Conservation (phyloP, 2,113 vertebrate genomes). For the Rhinichthys klamathensis region DNA sequence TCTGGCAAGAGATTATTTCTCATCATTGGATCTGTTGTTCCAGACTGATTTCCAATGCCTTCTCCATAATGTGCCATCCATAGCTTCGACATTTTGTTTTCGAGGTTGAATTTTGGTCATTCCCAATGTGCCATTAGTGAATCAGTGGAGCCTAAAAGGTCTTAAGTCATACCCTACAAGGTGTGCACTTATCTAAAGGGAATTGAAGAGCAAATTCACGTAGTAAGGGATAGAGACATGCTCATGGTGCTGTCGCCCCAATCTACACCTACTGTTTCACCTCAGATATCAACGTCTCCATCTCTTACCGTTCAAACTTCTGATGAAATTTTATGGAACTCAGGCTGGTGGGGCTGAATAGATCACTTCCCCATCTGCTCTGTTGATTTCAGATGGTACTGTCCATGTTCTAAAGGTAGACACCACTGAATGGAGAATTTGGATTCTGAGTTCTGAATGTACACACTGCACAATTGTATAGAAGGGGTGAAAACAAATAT, state of each 20-base stretch:
- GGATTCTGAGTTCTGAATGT: background rate
- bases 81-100: constrained; percentile 1
- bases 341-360: background rate
- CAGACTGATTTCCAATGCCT: background rate
- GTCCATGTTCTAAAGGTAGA: background rate
- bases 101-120: background rate
- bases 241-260: constrained; percentile 15
- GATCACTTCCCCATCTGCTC: background rate
- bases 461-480: background rate
- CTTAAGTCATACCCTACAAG: background rate
- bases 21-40: background rate
- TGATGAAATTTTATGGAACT: background rate
- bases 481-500: background rate
- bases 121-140: constrained; percentile 24
- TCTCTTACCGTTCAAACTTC: background rate
- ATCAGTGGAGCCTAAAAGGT: background rate
- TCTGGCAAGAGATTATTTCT: constrained; percentile 2
- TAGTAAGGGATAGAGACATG: background rate
- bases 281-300: background rate
- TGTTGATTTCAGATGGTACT: background rate
- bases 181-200: constrained; percentile 13
- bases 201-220: background rate
- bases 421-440: background rate
- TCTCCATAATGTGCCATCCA: constrained; percentile 24
- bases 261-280: background rate